Evolutionary conservation across 1,140 invertebrate genomes (phyloP), one percentile per base, ranked within the genome.

Genomic region (Sitobion miscanthi): DNA sequence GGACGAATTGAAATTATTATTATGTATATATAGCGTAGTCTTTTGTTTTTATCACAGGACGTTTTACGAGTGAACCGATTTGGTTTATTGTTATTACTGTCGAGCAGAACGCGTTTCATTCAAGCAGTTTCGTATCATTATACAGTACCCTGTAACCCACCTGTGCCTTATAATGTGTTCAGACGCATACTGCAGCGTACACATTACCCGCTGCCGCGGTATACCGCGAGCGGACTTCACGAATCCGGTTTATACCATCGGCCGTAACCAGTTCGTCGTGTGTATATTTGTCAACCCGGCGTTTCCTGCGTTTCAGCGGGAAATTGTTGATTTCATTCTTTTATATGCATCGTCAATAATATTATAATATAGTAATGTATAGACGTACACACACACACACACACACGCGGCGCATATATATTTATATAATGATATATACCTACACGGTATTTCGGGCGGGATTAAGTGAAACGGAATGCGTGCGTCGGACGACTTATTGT

Each of bases 401-500:
- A 42, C 2, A 42, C 2, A 42, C 30, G 5, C 30, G 62, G 30
- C 62, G 62, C 62, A n/a, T n/a, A 69, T 54, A 23, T 54, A 23
- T 21, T 54, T 6, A 54, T 54, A 54, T 17, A 52, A 52, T 52
- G 7, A 30, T 69, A 69, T 77, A 77, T 54, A 77, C 62, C 30
- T n/a, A 77, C 14, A 77, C 30, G 30, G 0, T 87, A 87, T 87
- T 87, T 87, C 14, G 45, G 25, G 7, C 11, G 14, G 23, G 25
- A n/a, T 20, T n/a, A n/a, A 87, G 21, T n/a, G 42, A 87, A 87
- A 87, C 85, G 85, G 85, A 87, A 87, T 87, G 42, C 85, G 45
- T 87, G n/a, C 30, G 45, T 87, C 30, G 25, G 45, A 30, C 85
- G 85, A 47, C 85, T 47, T 87, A 87, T 87, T 87, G 45, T 85